These are phyloP conservation scores for Anguilla pacifica DNA, from an alignment of 2,797 vertebrate species.

Conservation along the genomic window DNA sequence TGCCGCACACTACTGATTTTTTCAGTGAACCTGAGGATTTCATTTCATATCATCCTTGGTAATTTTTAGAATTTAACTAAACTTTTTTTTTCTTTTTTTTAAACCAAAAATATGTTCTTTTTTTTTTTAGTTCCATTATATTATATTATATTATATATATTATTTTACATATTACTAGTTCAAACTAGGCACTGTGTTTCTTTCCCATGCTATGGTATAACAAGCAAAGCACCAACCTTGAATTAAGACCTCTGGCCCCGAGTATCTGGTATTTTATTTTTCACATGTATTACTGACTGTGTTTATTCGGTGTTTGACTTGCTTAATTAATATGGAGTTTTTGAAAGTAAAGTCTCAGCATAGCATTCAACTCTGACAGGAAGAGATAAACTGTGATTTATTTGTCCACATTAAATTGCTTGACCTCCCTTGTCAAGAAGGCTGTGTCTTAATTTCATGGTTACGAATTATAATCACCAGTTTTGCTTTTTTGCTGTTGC, in stretches of 20 bases:
- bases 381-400: neutral
- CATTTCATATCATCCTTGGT: too few relatives aligned
- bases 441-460: conserved; percentile 8
- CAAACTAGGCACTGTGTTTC: neutral
- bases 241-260: neutral
- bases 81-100: neutral
- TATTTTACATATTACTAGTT: too few relatives aligned
- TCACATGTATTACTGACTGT: neutral
- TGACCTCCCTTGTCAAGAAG: conserved; percentile 5
- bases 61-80: too few relatives aligned
- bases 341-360: neutral
- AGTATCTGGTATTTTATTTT: neutral
- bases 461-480: neutral
- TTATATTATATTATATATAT: too few relatives aligned
- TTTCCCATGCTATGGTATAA: neutral
- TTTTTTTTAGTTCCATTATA: neutral
- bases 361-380: neutral
- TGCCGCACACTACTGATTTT: neutral
- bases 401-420: conserved; percentile 17
- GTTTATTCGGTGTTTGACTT: neutral
- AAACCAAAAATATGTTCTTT: neutral
- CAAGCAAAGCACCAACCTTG: neutral
- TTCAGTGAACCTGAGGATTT: too few relatives aligned
- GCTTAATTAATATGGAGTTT: neutral
- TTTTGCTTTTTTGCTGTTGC: conserved; percentile 1